Evolutionary conservation across 2,797 vertebrate species (phyloP).

Genomic region (Diceros bicornis): DNA sequence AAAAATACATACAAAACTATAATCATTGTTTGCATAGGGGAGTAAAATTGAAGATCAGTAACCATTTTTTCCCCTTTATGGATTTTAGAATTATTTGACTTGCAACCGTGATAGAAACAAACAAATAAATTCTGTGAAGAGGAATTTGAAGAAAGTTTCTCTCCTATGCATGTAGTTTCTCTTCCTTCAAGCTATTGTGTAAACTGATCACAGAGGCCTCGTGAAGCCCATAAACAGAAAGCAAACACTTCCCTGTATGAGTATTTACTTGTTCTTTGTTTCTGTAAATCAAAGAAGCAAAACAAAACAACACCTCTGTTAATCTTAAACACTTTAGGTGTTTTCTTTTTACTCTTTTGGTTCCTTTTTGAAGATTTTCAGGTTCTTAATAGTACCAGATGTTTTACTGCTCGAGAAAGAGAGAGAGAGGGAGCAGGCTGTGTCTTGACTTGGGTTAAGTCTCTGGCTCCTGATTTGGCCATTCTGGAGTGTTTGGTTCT

Average conservation of each 20-base stretch:
- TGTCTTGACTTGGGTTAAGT: conserved; percentile 37
- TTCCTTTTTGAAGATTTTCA: neutral
- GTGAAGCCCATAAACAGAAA: neutral
- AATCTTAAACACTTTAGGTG: neutral
- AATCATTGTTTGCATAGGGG: neutral
- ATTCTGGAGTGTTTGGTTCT: neutral
- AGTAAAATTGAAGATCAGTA: neutral
- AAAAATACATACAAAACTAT: neutral
- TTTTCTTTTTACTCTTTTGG: conserved; percentile 35
- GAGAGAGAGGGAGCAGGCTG: neutral
- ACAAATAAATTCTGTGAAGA: neutral
- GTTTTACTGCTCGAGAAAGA: neutral
- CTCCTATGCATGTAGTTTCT: neutral
- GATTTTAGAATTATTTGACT: neutral
- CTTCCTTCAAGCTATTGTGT: neutral
- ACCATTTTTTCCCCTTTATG: neutral
- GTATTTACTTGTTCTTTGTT: conserved; percentile 14
- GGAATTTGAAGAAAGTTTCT: neutral
- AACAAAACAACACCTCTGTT: neutral
- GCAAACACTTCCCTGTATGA: neutral
- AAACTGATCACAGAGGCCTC: neutral
- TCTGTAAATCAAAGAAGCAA: conserved; percentile 36
- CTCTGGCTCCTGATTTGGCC: conserved; percentile 20
- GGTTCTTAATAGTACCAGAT: neutral
- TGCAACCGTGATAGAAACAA: neutral